These are phyloP conservation scores for Escarpia spicata DNA, from an alignment of 2,888 invertebrate species.

Conservation along the genomic window DNA sequence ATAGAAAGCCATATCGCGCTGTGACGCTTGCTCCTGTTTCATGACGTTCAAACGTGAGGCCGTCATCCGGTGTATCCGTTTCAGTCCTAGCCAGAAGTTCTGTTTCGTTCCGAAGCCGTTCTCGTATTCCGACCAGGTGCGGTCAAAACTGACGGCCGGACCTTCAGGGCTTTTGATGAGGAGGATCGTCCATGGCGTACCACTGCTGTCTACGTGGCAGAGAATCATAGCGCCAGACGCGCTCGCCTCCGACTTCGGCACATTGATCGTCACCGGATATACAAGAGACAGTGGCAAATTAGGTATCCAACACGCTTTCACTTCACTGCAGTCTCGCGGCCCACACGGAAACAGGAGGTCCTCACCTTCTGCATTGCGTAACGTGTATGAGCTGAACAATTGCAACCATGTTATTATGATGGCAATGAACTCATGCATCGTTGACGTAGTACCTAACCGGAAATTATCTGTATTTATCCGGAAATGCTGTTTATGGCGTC, in stretches of 20 bases:
- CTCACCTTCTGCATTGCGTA: not conserved
- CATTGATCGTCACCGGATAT: not conserved
- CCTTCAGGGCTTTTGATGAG: not conserved
- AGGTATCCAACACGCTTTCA: not conserved
- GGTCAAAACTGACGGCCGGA: slow-evolving; percentile 23
- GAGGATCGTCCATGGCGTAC: not conserved
- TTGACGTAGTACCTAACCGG: not conserved
- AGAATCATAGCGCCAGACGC: not conserved
- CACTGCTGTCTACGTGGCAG: not conserved
- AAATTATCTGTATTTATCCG: not conserved
- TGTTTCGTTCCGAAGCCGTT: slow-evolving; percentile 24
- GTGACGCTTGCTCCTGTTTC: not conserved
- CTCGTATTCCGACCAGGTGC: slow-evolving; percentile 26
- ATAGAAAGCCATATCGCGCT: not conserved
- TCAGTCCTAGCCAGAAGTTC: slow-evolving; percentile 31
- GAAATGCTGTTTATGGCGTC: not conserved
- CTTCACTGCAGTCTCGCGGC: not conserved
- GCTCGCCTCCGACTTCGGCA: not conserved
- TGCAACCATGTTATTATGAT: not conserved
- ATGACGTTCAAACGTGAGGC: not conserved
- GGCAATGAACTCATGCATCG: not conserved
- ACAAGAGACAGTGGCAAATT: not conserved
- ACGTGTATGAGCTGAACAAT: not conserved
- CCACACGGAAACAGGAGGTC: not conserved
- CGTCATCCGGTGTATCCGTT: slow-evolving; percentile 25